These are phyloP conservation scores for Hydrocynus forskahlii DNA, from an alignment of 2,797 vertebrate species.

Conservation along the genomic window DNA sequence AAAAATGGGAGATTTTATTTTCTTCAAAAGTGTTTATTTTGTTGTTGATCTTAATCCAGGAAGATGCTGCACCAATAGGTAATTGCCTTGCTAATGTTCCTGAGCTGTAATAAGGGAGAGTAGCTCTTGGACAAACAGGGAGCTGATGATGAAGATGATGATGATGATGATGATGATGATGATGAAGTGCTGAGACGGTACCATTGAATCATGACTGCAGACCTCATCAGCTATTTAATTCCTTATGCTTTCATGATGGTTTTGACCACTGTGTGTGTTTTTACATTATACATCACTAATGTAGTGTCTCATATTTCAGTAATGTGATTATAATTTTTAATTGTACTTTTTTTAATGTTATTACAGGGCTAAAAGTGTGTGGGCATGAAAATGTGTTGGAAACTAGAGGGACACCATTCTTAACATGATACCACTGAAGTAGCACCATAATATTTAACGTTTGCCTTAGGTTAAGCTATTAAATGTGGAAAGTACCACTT, in stretches of 20 bases:
- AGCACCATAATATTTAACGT: constrained; percentile 20
- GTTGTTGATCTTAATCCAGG: constrained; percentile 15
- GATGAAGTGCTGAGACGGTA: constrained; percentile 50
- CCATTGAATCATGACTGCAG: constrained; percentile 52
- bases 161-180: background rate
- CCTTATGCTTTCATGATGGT: constrained; percentile 52
- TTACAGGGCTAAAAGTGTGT: constrained; percentile 35
- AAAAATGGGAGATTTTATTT: background rate
- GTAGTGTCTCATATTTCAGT: constrained; percentile 58
- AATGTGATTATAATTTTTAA: constrained; percentile 32
- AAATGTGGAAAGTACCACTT: constrained; percentile 22
- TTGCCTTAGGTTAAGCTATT: constrained; percentile 42
- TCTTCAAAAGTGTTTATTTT: constrained; percentile 18
- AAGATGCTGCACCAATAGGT: constrained; percentile 1
- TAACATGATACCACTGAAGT: constrained; percentile 29
- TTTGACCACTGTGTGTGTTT: constrained; percentile 73
- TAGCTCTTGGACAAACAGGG: constrained; percentile 28
- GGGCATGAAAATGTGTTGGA: background rate
- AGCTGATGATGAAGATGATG: constrained; percentile 37
- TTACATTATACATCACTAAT: constrained; percentile 62
- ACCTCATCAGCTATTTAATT: constrained; percentile 53
- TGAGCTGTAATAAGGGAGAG: constrained; percentile 44
- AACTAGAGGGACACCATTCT: background rate
- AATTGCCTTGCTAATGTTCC: constrained; percentile 20
- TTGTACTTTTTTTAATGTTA: constrained; percentile 41